Base-by-base conservation (phyloP, 2,797 vertebrate genomes). In the Phalloptychus januarius region DNA sequence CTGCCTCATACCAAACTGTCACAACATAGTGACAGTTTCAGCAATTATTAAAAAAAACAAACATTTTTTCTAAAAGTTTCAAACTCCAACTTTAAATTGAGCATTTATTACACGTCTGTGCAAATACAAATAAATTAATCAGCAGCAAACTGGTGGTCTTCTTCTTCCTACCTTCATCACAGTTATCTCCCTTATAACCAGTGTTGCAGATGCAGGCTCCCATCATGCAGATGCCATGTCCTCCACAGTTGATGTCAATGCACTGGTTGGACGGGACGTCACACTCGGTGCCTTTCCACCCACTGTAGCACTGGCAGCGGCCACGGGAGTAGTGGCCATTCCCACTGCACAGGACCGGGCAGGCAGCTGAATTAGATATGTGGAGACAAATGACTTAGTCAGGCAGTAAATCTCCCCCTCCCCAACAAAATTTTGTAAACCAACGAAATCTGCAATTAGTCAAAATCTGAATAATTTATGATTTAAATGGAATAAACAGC, bases 201-300 rank as follows among this genome's bases (percentile, higher is more conserved):
- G 97, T 97, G 88, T 99, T 99, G 94, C 98, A 99, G 83, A 96
- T 97, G 79, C 98, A 99, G 82, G 97, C 95, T 10, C 98, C 98
- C 92, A 97, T 96, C 81, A 98, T 97, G 91, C 98, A 99, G 90
- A 99, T 96, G 76, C 98, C 98, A 15, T 97, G 97, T 65, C 98
- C 97, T 16, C 98, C 97, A 13, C 98, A 99, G 92, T 97, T 96
- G 77, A 97, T 96, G 93, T 99, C 98, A 8, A 99, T 94, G 86
- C 98, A 99, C 93, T 99, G 98, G 79, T 96, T 98, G 25, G 94
- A 90, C 0, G 97, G 98, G 63, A 99, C 96, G 0, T 99, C 98
- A 6, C 98, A 99, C 91, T 99, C 98, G 0, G 97, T 98, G 75
- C 98, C 97, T 93, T 99, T 99, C 98, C 98, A 99, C 63, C 98